Conservation (phyloP, 1,140 invertebrate species). For the Drosophila repletoides region DNA sequence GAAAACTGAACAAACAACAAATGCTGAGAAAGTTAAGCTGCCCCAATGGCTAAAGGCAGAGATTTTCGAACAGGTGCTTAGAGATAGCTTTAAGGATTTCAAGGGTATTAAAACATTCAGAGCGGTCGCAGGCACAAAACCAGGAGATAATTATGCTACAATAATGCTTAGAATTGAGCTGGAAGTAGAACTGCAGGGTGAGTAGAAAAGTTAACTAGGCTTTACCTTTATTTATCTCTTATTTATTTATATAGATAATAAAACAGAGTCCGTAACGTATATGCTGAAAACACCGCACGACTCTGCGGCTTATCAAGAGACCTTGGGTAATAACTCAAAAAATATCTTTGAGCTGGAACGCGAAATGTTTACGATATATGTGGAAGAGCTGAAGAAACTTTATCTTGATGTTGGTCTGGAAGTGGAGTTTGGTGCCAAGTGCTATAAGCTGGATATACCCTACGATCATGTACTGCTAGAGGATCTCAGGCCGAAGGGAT, state of each 20-base stretch:
- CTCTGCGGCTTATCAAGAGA: conserved; percentile 24
- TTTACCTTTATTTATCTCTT: too few species aligned
- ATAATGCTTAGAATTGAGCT: conserved; percentile 61
- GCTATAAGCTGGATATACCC: conserved; percentile 34
- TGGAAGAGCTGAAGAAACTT: conserved; percentile 62
- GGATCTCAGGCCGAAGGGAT: conserved; percentile 82
- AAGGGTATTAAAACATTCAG: conserved; percentile 56
- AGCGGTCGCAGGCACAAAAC: conserved; percentile 37
- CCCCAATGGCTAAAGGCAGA: conserved; percentile 82
- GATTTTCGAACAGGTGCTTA: conserved; percentile 81
- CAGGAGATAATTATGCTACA: conserved; percentile 72
- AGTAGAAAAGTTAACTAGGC: neutral
- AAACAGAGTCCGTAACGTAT: conserved; percentile 29
- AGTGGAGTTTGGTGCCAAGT: conserved; percentile 61
- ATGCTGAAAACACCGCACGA: conserved; percentile 62
- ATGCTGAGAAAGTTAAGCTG: neutral
- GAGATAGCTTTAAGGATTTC: conserved; percentile 56
- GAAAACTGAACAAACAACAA: conserved; percentile 16
- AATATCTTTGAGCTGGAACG: conserved; percentile 57
- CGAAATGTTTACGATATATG: conserved; percentile 51
- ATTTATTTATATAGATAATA: conserved; percentile 28
- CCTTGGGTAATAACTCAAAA: conserved; percentile 7
- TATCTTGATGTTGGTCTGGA: conserved; percentile 67
- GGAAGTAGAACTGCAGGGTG: conserved; percentile 55
- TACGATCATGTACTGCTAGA: conserved; percentile 83